A percentile compares a stretch with the other conserved stretches of the same genome.
These are phyloP conservation scores for Limosa lapponica DNA, from an alignment of 2,797 vertebrate species.

Conservation along the genomic window DNA sequence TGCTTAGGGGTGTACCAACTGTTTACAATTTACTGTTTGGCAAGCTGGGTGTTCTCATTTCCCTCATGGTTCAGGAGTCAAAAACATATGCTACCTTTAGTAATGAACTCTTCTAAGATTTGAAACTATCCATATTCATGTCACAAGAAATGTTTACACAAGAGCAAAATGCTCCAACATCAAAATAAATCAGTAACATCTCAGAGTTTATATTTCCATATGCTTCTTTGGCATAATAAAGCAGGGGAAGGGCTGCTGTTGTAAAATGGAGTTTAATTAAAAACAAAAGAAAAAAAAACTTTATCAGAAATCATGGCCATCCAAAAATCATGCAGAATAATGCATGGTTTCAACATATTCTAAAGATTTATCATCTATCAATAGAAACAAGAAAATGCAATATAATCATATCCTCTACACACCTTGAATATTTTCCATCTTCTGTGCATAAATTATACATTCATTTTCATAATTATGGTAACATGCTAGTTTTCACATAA, in stretches of 20 bases:
- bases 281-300: constrained; percentile 73
- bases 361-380: constrained; percentile 69
- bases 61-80: constrained; percentile 78
- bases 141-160: constrained; percentile 79
- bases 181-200: constrained; percentile 80
- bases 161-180: constrained; percentile 78
- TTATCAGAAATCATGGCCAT: constrained; percentile 64
- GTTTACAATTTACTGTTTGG: constrained; percentile 79
- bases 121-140: constrained; percentile 79
- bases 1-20: constrained; percentile 76
- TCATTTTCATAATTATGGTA: constrained; percentile 76
- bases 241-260: constrained; percentile 55
- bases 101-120: constrained; percentile 78
- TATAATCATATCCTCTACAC: constrained; percentile 56
- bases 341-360: constrained; percentile 30
- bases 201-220: constrained; percentile 79
- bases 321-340: constrained; percentile 46
- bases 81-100: constrained; percentile 80
- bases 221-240: constrained; percentile 77
- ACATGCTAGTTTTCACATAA: constrained; percentile 72
- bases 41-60: constrained; percentile 78
- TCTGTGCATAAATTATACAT: constrained; percentile 71
- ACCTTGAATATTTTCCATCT: constrained; percentile 68
- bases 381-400: constrained; percentile 58
- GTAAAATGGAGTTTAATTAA: constrained; percentile 78